Base-by-base conservation (phyloP, 2,888 invertebrate species). In the Dynastes hyllus region DNA sequence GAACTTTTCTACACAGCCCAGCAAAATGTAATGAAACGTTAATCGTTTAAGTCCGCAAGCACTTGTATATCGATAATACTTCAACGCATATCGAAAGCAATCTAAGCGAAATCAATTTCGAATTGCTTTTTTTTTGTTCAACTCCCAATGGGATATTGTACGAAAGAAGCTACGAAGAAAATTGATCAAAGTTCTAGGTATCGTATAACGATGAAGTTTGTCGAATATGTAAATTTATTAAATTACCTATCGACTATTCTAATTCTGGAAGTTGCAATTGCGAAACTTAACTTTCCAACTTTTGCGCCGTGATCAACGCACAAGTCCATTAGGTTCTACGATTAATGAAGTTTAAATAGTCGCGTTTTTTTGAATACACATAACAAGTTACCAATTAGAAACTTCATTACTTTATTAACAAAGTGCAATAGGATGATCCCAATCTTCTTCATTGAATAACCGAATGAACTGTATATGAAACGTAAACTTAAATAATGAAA, bases 151-250 rank as follows among this genome's bases (percentile, higher is more conserved):
- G 55, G 55, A 55, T 4, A 55, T 22, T 22, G 22, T 16, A 22
- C 13, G 8, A 4, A 55, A 16, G n/a, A 55, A 22, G 16, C 22
- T 55, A 1, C 4, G 1, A 55, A 0, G 22, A 16, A 55, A 55
- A 55, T 55, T 22, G 22, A 55, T 55, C 9, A 55, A 58, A 58
- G 55, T 22, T 58, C 1, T 58, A 8, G 22, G 55, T 16, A 22
- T 9, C 11, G 22, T 5, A 11, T 45, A 67, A 40, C 45, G 16
- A 67, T 40, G 16, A 67, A 67, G 45, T 67, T 67, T 67, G 16
- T 16, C 6, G 6, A n/a, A 67, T 67, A 67, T 67, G 66, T 67
- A 67, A 45, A 67, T 67, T 66, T 66, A 66, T 66, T 67, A 22
- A 67, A 67, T 67, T 40, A 67, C 16, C 40, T 66, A 6, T 1